Evolutionary conservation across 2,888 invertebrate genomes (phyloP), one percentile per base, ranked within the genome.

Genomic region (Hirudinaria manillensis): DNA sequence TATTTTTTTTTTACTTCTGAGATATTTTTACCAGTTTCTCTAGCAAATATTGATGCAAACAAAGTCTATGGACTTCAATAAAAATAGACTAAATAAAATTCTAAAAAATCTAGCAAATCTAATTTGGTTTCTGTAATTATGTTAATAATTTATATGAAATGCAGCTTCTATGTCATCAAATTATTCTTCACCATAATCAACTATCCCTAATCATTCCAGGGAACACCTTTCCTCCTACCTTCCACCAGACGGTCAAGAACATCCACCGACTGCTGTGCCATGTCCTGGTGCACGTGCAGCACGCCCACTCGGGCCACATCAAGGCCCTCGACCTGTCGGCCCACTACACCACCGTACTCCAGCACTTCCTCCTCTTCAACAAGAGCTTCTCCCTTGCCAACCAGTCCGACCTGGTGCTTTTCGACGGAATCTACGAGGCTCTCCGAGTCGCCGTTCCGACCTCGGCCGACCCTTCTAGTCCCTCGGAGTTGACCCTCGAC

Each of bases 341-440:
- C 13, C 73, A 73, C 65, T 65, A 61, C 65, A 24, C 38, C 45
- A 65, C 73, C 36, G 24, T 56, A 3, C 38, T 73, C 13, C 45
- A 73, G 21, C 73, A 73, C n/a, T 73, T 65, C n/a, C 34, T 73
- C 21, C 56, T 56, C 29, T 73, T 73, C 65, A 73, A 73, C 45
- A 56, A 65, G 27, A 10, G 16, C n/a, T 73, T 73, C 38, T 24
- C n/a, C 3, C 65, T 65, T 21, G 61, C 73, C 27, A 61, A 65
- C 32, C 19, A 51, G 13, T 21, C 65, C 1, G 73, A 73, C 38
- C 16, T 73, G n/a, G 13, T n/a, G 0, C 36, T 73, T 1, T 73
- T 73, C n/a, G 73, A 73, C 32, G n/a, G 34, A 32, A 34, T 73
- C 45, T 55, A 34, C 32, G 34, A 27, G 13, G 29, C 61, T 16